Percentiles rank a stretch among this genome's conserved stretches.
These are phyloP conservation scores for Syritta pipiens DNA, from an alignment of 2,888 invertebrate genomes.

Conservation along the genomic window DNA sequence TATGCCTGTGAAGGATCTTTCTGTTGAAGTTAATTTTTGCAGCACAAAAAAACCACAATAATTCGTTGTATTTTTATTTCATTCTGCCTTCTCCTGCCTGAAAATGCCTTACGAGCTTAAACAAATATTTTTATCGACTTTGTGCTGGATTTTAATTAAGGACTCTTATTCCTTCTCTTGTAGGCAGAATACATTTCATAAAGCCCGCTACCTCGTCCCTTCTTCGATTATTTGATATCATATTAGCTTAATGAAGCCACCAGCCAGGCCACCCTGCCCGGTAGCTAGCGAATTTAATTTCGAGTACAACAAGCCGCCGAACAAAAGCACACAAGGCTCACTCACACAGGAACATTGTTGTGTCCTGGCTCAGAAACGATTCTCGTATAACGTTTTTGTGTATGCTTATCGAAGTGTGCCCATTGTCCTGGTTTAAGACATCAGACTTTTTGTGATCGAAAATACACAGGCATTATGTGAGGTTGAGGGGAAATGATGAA, in stretches of 20 bases:
- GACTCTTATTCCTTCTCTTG: background rate
- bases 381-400: background rate
- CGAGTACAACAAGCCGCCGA: background rate
- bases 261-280: too few species aligned
- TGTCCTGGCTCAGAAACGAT: background rate
- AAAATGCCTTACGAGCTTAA: too few species aligned
- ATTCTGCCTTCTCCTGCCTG: too few species aligned
- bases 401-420: background rate
- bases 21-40: too few species aligned
- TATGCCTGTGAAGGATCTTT: too few species aligned
- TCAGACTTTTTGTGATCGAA: conserved; percentile 1
- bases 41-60: too few species aligned
- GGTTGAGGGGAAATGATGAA: background rate
- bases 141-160: conserved; percentile 14
- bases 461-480: conserved; percentile 2
- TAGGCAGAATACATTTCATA: conserved; percentile 2
- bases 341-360: background rate
- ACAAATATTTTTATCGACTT: too few species aligned
- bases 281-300: conserved; percentile 1
- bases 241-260: conserved; percentile 9
- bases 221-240: background rate
- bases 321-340: background rate
- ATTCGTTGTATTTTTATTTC: background rate
- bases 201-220: background rate
- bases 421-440: conserved; percentile 5